Percentiles rank a stretch among this genome's conserved stretches.
phyloP scores from a whole-genome alignment of 2,888 invertebrate species.

The Napeogenes sylphis region DNA sequence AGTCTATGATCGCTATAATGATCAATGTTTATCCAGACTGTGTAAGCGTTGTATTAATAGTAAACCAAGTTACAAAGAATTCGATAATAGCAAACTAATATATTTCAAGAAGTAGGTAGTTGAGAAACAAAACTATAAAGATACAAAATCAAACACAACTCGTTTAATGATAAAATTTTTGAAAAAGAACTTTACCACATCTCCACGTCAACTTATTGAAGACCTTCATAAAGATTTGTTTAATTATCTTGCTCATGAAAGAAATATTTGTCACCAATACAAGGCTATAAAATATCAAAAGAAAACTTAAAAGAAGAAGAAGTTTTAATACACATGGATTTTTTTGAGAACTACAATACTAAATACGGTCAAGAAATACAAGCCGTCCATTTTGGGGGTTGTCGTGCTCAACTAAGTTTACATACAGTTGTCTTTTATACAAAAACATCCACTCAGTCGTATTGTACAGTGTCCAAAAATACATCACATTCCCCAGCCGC shows the following conservation, averaged over 20 bases:
- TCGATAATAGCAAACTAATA: too few species aligned
- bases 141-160: conserved; percentile 32
- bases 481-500: too few species aligned
- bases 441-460: conserved; percentile 22
- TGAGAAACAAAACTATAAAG: too few species aligned
- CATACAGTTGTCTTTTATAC: conserved; percentile 48
- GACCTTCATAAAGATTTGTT: conserved; percentile 36
- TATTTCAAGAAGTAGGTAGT: too few species aligned
- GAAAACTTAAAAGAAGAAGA: conserved; percentile 15
- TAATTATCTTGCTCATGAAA: conserved; percentile 28
- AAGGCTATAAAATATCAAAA: conserved; percentile 23
- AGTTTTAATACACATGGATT: conserved; percentile 5
- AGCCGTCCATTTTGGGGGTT: conserved; percentile 47
- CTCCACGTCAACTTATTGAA: conserved; percentile 31
- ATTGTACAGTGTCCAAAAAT: too few species aligned
- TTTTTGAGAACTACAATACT: conserved; percentile 7
- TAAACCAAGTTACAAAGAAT: conserved; percentile 29
- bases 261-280: conserved; percentile 32
- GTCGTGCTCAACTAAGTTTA: conserved; percentile 41
- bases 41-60: conserved; percentile 31
- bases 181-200: conserved; percentile 33
- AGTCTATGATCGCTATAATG: conserved; percentile 1
- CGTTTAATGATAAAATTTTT: conserved; percentile 33
- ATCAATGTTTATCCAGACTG: background rate
- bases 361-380: conserved; percentile 42